phyloP scores from a whole-genome alignment of 2,113 vertebrate species.

The Budorcas taxicolor region DNA sequence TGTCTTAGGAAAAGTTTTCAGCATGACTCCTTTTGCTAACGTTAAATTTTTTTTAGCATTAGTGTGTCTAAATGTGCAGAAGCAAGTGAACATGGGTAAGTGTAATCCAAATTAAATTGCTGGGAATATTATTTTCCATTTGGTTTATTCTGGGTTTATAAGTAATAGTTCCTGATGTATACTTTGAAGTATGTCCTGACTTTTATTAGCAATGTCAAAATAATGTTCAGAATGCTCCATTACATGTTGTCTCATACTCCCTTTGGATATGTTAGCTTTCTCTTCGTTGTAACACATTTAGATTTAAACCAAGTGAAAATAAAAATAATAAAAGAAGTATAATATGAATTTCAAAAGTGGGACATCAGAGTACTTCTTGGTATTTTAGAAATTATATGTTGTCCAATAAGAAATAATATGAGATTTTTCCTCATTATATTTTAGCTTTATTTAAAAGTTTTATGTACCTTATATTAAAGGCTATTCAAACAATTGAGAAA shows the following conservation, averaged over 20 bases:
- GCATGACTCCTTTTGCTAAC: not conserved
- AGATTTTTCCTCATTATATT: not conserved
- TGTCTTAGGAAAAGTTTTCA: slow-evolving; percentile 24
- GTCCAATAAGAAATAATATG: not conserved
- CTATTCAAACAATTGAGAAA: not conserved
- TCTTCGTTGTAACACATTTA: not conserved
- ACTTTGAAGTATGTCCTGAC: not conserved
- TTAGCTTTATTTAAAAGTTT: not conserved
- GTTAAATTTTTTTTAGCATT: slow-evolving; percentile 46
- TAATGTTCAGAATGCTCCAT: not conserved
- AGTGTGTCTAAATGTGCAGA: not conserved
- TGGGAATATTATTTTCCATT: slow-evolving; percentile 33
- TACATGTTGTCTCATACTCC: not conserved
- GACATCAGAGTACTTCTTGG: not conserved
- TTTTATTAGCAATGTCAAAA: slow-evolving; percentile 40
- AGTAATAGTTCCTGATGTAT: slow-evolving; percentile 24
- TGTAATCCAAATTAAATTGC: slow-evolving; percentile 44
- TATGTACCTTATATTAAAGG: not conserved
- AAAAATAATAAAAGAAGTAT: not conserved
- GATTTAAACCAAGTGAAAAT: slow-evolving; percentile 13
- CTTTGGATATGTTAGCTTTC: not conserved
- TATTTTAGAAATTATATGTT: not conserved
- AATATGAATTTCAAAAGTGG: not conserved
- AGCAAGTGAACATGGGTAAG: slow-evolving; percentile 12
- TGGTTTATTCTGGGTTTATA: not conserved